Evolutionary conservation across 2,797 vertebrate species (phyloP), one percentile per base, ranked within the genome.

Genomic region (Microcaecilia unicolor): DNA sequence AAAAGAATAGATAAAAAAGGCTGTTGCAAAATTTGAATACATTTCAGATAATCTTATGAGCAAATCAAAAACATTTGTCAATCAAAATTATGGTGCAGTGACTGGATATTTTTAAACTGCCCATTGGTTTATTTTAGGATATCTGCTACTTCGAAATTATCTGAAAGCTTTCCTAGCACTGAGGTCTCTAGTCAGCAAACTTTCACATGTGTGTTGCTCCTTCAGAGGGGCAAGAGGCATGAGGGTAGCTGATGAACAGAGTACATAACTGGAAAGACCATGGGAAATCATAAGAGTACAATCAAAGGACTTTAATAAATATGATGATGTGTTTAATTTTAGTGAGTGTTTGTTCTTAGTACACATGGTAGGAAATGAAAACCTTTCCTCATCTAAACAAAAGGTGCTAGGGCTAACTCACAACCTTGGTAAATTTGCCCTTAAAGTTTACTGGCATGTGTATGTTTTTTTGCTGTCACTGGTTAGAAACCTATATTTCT

Each of bases 371-470:
- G 47, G 56, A 31, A 48, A 54, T 53, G 55, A 64, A 60, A n/a
- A 51, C 49, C 49, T 60, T 61, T 59, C 52, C 55, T 55, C 53
- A 62, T 57, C 16, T 45, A 58, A 55, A 54, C 44, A 63, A 57
- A 58, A 54, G 74, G 71, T 73, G 71, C 66, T 70, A 69, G 56
- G 41, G 55, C 68, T 51, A 55, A 51, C 55, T 63, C 49, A 64
- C 58, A n/a, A 68, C 60, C 60, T 73, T 71, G 78, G 64, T 74
- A 67, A 64, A 59, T 67, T 45, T 38, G 37, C 69, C 43, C 54
- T 64, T 70, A 58, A 38, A 47, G 45, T 75, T 55, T 64, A 64
- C 55, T 71, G 60, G 49, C 60, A 62, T 70, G 66, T 61, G 37
- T 74, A 54, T 67, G 67, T 72, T 41, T 35, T 48, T 35, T 17